A percentile compares a stretch with the other conserved stretches of the same genome.
Evolutionary conservation across 2,888 invertebrate species (phyloP).

Genomic region (Lacanobia wlatinum): DNA sequence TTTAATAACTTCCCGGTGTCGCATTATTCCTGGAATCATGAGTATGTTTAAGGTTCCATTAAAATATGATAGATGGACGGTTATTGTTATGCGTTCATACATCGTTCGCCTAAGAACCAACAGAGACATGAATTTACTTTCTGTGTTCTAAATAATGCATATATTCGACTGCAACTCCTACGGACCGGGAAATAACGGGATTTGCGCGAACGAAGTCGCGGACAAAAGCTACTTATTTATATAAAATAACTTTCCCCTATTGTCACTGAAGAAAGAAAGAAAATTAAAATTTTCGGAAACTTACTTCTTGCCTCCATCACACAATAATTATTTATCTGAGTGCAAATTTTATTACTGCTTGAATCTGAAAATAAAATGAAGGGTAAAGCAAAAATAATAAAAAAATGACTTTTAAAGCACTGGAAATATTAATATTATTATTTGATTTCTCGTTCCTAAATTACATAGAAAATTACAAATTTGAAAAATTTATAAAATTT

Average conservation of each 20-base stretch:
- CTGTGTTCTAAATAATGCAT: too few relatives aligned
- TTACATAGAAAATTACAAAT: neutral
- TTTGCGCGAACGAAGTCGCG: too few relatives aligned
- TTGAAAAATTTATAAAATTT: neutral
- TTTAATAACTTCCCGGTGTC: conserved; percentile 27
- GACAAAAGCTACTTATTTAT: too few relatives aligned
- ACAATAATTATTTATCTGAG: neutral
- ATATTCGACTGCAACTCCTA: too few relatives aligned
- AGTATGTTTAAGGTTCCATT: neutral
- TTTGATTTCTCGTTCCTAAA: neutral
- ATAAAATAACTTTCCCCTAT: neutral
- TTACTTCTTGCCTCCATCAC: conserved; percentile 39
- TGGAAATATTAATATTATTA: neutral
- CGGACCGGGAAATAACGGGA: too few relatives aligned
- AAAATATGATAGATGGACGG: too few relatives aligned
- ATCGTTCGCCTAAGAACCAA: too few relatives aligned
- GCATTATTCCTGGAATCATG: conserved; percentile 50
- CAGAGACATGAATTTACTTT: too few relatives aligned
- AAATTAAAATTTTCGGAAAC: neutral
- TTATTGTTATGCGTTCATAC: too few relatives aligned
- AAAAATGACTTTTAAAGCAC: neutral
- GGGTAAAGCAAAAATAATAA: neutral
- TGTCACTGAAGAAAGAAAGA: neutral
- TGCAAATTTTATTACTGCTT: conserved; percentile 41
- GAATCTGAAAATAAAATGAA: conserved; percentile 36